Evolutionary conservation across 1,140 invertebrate species (phyloP).

Genomic region (Drosophila arizonae): DNA sequence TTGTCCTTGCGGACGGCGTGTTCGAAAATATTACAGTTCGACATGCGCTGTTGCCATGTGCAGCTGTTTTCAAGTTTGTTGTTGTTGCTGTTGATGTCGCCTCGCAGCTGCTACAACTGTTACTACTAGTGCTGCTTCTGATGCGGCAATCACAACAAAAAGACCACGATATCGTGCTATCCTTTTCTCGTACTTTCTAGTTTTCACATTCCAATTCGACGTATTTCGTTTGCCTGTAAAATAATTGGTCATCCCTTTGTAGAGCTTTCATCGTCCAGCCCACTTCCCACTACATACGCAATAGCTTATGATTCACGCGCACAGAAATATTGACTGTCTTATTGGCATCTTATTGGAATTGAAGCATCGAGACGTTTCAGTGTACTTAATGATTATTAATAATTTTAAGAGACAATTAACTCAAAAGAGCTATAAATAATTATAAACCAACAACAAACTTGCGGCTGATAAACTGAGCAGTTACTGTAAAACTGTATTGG

Average conservation of each 20-base stretch:
- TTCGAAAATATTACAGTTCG: constrained; percentile 52
- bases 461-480: background rate
- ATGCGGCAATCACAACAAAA: constrained; percentile 9
- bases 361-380: no score
- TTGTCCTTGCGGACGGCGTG: constrained; percentile 9
- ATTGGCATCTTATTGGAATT: constrained; percentile 14
- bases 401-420: background rate
- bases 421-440: no score
- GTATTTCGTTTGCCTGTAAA: constrained; percentile 5
- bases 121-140: background rate
- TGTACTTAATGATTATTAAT: background rate
- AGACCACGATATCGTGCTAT: background rate
- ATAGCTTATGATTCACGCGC: constrained; percentile 21
- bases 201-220: constrained; percentile 13
- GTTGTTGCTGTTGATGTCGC: constrained; percentile 58
- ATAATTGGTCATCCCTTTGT: constrained; percentile 19
- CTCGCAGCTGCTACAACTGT: constrained; percentile 56
- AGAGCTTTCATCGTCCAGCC: background rate
- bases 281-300: no score
- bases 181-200: background rate
- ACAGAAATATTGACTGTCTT: constrained; percentile 27
- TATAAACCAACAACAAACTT: background rate
- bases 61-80: constrained; percentile 69
- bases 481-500: constrained; percentile 9
- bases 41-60: constrained; percentile 45